Conservation (phyloP, 2,888 invertebrate species). For the Muschampia staudingeri region DNA sequence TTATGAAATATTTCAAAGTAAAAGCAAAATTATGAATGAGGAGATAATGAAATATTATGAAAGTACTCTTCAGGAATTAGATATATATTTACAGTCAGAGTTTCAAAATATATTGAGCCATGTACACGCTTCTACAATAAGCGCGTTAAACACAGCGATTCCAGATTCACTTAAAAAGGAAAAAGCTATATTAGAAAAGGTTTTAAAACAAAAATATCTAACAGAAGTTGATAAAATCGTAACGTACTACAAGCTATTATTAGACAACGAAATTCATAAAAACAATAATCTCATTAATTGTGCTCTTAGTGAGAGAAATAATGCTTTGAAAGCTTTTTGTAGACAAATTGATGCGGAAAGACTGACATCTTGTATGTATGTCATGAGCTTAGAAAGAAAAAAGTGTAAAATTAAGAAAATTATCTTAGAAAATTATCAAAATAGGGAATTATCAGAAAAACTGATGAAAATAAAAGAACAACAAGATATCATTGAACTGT, state of each 20-base stretch:
- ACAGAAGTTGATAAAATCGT: slow-evolving; percentile 79
- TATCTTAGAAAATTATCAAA: slow-evolving; percentile 79
- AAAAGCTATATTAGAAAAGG: slow-evolving; percentile 73
- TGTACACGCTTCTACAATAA: slow-evolving; percentile 77
- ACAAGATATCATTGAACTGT: slow-evolving; percentile 74
- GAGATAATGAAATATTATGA: slow-evolving; percentile 83
- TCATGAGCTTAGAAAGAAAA: slow-evolving; percentile 85
- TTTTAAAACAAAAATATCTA: slow-evolving; percentile 74
- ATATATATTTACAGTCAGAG: slow-evolving; percentile 79
- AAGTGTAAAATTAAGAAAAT: slow-evolving; percentile 85
- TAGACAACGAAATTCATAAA: slow-evolving; percentile 78
- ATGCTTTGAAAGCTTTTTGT: slow-evolving; percentile 80
- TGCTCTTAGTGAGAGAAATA: slow-evolving; percentile 79
- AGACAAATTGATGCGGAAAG: slow-evolving; percentile 81
- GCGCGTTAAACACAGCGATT: slow-evolving; percentile 80
- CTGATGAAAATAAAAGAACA: slow-evolving; percentile 77
- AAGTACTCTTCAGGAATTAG: slow-evolving; percentile 80
- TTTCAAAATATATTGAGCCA: slow-evolving; percentile 74
- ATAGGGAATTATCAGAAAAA: slow-evolving; percentile 76
- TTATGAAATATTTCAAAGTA: slow-evolving; percentile 75
- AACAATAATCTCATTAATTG: slow-evolving; percentile 76
- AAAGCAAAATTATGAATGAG: slow-evolving; percentile 78
- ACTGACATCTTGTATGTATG: slow-evolving; percentile 83
- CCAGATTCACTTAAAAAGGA: slow-evolving; percentile 77
- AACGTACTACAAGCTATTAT: slow-evolving; percentile 81